Conservation (phyloP, 2,797 vertebrate species). For the Lagorchestes hirsutus region DNA sequence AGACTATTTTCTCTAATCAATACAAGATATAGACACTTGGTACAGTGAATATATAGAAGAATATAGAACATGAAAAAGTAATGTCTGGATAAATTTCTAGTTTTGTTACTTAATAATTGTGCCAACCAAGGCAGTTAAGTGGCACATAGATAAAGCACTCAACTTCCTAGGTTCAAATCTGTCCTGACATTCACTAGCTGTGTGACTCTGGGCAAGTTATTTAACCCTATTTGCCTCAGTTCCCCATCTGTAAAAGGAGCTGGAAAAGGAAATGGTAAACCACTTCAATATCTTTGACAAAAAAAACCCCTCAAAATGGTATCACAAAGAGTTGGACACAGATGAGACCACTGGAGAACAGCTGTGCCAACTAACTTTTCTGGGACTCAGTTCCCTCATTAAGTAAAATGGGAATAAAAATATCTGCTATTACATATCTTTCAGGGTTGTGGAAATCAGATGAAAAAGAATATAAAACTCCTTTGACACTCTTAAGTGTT, state of each 20-base stretch:
- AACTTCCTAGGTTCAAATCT: neutral
- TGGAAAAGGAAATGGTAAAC: too few species aligned
- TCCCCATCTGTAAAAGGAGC: neutral
- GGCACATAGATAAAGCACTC: neutral
- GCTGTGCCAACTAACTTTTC: neutral
- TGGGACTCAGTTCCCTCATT: neutral
- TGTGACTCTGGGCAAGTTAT: accelerated
- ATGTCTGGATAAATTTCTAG: neutral
- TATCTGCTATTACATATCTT: neutral
- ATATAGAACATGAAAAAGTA: neutral
- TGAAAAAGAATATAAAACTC: neutral
- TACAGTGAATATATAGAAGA: neutral
- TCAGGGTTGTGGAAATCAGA: neutral
- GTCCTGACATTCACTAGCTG: accelerated
- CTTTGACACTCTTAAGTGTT: neutral
- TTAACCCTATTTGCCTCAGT: neutral
- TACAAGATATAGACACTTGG: neutral
- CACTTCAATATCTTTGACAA: too few species aligned
- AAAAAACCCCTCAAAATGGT: too few species aligned
- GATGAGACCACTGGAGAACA: neutral
- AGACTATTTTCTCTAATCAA: neutral
- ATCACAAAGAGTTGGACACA: too few species aligned
- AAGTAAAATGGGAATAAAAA: neutral
- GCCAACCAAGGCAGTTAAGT: neutral
- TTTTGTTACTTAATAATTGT: neutral